Evolutionary conservation across 2,888 invertebrate genomes (phyloP).

Genomic region (Chelonus formosanus): DNA sequence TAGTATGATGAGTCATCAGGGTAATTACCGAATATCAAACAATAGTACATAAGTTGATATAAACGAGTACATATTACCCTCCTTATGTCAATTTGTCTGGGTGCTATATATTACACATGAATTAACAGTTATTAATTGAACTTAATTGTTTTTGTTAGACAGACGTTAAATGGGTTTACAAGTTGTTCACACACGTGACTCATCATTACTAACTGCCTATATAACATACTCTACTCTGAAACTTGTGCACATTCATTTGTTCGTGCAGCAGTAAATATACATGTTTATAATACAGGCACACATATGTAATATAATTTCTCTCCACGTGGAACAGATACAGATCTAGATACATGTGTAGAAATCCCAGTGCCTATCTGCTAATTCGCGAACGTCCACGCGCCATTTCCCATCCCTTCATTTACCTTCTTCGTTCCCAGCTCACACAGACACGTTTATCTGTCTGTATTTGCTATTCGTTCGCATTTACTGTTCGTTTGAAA

Average conservation of each 20-base stretch:
- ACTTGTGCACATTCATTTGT: conserved; percentile 29
- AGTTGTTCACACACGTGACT: conserved; percentile 45
- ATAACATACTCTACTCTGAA: conserved; percentile 1
- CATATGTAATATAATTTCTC: conserved; percentile 8
- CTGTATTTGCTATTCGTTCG: conserved; percentile 13
- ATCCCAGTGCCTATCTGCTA: conserved; percentile 17
- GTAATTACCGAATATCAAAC: too few relatives aligned
- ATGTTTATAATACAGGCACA: conserved; percentile 13
- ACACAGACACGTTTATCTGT: background rate
- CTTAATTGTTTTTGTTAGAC: conserved; percentile 56
- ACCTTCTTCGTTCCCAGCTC: background rate
- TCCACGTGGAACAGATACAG: conserved; percentile 5
- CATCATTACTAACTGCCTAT: conserved; percentile 20
- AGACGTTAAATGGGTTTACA: conserved; percentile 53
- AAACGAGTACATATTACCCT: conserved; percentile 9
- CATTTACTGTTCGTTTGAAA: conserved; percentile 20
- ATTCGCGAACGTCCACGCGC: conserved; percentile 15
- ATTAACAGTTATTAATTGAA: conserved; percentile 61
- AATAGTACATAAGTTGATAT: background rate
- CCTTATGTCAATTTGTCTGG: background rate
- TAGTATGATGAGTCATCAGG: too few relatives aligned
- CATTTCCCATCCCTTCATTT: conserved; percentile 9
- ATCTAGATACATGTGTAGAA: conserved; percentile 18
- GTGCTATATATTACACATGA: conserved; percentile 39
- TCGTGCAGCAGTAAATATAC: conserved; percentile 14